phyloP scores from a whole-genome alignment of 2,113 vertebrate genomes.

The Protobothrops mucrosquamatus region DNA sequence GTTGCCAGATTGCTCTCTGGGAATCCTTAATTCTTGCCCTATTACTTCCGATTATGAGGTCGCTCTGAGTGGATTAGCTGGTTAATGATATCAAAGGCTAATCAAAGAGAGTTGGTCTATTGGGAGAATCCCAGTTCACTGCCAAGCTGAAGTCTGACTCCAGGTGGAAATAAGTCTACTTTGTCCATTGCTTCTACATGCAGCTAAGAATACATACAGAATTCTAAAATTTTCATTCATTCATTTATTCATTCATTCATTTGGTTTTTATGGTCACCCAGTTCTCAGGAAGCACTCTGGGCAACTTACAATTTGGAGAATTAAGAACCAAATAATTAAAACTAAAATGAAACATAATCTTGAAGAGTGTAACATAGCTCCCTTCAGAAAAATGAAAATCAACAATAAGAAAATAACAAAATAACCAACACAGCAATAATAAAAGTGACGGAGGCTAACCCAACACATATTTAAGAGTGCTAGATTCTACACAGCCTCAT shows the following conservation, averaged over 20 bases:
- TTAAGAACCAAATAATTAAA: background rate
- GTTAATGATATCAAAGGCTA: background rate
- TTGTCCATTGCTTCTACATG: background rate
- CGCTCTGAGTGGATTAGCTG: background rate
- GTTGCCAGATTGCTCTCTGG: background rate
- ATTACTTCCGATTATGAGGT: background rate
- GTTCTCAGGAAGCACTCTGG: background rate
- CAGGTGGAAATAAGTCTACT: background rate
- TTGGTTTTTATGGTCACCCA: background rate
- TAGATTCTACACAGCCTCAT: background rate
- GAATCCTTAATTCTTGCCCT: background rate
- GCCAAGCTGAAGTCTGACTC: background rate
- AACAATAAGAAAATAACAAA: background rate
- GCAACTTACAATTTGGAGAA: background rate
- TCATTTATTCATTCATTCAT: no score
- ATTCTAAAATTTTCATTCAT: background rate
- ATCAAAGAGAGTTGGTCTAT: background rate
- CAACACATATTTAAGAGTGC: background rate
- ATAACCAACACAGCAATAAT: background rate
- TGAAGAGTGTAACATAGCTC: background rate
- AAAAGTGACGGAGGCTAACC: background rate
- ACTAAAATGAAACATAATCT: background rate
- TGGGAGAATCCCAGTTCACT: background rate
- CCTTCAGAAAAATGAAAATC: background rate
- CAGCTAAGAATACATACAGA: no score